A percentile compares a stretch with the other conserved stretches of the same genome.
phyloP scores from a whole-genome alignment of 2,113 vertebrate species.

The Nothocercus julius region DNA sequence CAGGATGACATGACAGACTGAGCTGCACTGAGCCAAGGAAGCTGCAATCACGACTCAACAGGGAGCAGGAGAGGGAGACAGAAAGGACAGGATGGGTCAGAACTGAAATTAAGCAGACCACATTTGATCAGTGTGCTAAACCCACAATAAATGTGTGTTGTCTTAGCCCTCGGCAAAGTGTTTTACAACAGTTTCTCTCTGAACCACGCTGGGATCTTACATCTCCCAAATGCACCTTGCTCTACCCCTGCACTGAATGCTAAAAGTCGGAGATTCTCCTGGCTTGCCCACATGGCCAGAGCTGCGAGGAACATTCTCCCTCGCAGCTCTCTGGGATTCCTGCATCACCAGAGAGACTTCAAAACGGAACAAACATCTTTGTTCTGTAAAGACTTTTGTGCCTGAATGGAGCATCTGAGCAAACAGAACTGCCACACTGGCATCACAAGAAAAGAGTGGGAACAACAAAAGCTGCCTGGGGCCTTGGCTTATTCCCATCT shows the following conservation, averaged over 20 bases:
- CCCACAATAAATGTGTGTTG: background rate
- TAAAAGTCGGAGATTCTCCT: background rate
- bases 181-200: background rate
- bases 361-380: background rate
- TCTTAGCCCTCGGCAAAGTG: background rate
- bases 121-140: background rate
- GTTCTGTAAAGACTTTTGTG: background rate
- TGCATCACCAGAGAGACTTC: background rate
- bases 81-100: background rate
- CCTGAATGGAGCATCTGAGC: background rate
- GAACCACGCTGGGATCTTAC: background rate
- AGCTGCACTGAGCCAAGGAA: background rate
- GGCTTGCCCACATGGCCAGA: fast-evolving
- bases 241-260: background rate
- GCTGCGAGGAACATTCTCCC: background rate
- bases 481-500: background rate
- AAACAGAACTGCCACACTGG: fast-evolving
- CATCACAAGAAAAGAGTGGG: background rate
- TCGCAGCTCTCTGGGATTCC: background rate
- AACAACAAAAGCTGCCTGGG: background rate
- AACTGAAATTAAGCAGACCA: background rate
- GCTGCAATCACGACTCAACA: fast-evolving
- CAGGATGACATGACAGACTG: background rate
- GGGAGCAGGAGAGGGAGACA: background rate
- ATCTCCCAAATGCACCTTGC: background rate